Conservation (phyloP, 2,113 vertebrate genomes). For the Megatriorchis doriae region DNA sequence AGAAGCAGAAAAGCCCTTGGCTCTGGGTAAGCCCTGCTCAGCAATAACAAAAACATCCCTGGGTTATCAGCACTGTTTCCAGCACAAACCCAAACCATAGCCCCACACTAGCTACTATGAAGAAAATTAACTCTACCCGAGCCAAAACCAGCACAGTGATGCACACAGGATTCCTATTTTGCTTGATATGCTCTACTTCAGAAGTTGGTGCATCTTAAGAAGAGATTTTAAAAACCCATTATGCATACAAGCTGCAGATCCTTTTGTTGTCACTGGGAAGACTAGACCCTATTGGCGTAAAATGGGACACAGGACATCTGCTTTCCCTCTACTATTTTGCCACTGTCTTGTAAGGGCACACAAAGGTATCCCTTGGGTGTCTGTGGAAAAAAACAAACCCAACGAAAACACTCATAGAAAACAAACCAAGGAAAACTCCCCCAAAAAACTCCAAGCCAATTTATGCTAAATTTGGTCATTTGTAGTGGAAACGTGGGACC, state of each 20-base stretch:
- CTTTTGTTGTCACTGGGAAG: neutral
- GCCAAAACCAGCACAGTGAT: too few species aligned
- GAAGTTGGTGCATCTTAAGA: neutral
- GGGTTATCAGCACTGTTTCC: too few species aligned
- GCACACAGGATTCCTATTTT: neutral
- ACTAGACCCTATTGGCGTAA: neutral
- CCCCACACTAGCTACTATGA: too few species aligned
- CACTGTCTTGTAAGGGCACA: neutral
- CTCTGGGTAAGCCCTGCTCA: too few species aligned
- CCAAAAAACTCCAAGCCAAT: accelerated
- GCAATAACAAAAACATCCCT: too few species aligned
- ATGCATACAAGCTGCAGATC: neutral
- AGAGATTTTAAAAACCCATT: neutral
- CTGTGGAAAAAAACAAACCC: too few species aligned
- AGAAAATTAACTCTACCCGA: too few species aligned
- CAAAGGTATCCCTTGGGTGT: neutral
- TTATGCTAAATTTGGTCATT: neutral
- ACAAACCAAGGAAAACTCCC: neutral
- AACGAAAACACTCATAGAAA: neutral
- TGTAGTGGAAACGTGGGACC: neutral
- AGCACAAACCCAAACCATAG: too few species aligned
- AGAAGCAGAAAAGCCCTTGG: too few species aligned
- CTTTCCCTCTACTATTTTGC: neutral
- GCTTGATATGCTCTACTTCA: neutral
- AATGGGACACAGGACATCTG: neutral